Evolutionary conservation across 2,888 invertebrate species (phyloP), one percentile per base, ranked within the genome.

Genomic region (Rhagonycha fulva): DNA sequence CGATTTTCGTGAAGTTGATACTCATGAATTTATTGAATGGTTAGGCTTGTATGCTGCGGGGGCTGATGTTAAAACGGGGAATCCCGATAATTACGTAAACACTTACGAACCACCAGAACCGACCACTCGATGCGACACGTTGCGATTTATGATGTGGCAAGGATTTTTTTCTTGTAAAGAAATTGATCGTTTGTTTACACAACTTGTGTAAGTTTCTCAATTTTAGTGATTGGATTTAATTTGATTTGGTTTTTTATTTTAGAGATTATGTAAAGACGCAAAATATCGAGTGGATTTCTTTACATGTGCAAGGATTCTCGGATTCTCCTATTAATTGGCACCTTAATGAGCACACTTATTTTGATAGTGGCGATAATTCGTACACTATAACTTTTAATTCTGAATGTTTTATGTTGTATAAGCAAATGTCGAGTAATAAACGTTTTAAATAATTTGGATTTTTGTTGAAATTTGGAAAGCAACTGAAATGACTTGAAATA

Each of bases 301-400:
- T 91, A 66, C 89, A 90, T 80, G 88, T 91, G 9, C 90, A 91
- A 82, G 91, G 91, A 61, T 91, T 91, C 84, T 87, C 88, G 3
- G 91, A 91, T 82, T 85, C 88, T 74, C 90, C 90, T 12, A 84
- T 90, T 1, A 88, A 87, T 74, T 91, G 90, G 88, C 84, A 83
- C 74, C 82, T 86, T 63, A 85, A 88, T 67, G 89, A 90, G 82
- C 89, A 91, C 81, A 85, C 85, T 76, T 90, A 87, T 80, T 87
- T 85, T 74, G 84, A 83, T 1, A 87, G 88, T 77, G 88, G 89
- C 70, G 88, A 89, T 80, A 89, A 89, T 82, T 87, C 88, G 75
- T 88, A 85, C 76, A 87, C 87, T 11, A 80, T 89, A 62, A 82
- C 89, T 74, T 81, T 89, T 75, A 84, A 85, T 78, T 79, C 81